Base-by-base conservation (phyloP, 1,140 invertebrate species). In the Aphaenogaster floridana region DNA sequence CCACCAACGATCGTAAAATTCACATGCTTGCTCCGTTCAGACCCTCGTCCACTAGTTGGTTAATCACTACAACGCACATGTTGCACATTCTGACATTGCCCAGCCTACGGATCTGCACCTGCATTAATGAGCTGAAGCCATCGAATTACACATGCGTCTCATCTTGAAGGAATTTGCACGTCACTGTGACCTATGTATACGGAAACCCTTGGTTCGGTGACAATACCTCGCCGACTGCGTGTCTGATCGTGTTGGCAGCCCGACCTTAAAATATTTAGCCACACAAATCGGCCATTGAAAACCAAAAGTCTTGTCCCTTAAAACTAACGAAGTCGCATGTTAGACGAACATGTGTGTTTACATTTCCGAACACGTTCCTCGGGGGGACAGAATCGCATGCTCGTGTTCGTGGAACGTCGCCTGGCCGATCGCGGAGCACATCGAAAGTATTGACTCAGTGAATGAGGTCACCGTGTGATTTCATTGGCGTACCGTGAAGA, bases 391-490 rank as follows among this genome's bases (percentile, higher is more conserved):
- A 86, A 86, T 89, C 72, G 74, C 66, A 63, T 57, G 59, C 66
- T 59, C 86, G 64, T 87, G 57, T 89, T 88, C 81, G 80, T 50
- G 80, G 87, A 89, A 90, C 61, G 36, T 52, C 48, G 34, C 8
- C 57, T n/a, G 21, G 48, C 39, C 77, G 76, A 89, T 89, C 74
- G 72, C 71, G 59, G 63, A 80, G 57, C 59, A 77, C 84, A 87
- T 90, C 57, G 79, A 68, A 89, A 69, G 88, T 86, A 90, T 90
- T 89, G 88, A 83, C 84, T 90, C 88, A 89, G 77, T 88, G 79
- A 89, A 90, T 90, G 89, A 90, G 89, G 85, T 90, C 89, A 90
- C 66, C 89, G 87, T 80, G 63, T 90, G 89, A 90, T 90, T 90
- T 90, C 88, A 90, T 90, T 90, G 80, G 80, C 42, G 77, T 76